Evolutionary conservation across 2,888 invertebrate genomes (phyloP).

Genomic region (Elegia similella): DNA sequence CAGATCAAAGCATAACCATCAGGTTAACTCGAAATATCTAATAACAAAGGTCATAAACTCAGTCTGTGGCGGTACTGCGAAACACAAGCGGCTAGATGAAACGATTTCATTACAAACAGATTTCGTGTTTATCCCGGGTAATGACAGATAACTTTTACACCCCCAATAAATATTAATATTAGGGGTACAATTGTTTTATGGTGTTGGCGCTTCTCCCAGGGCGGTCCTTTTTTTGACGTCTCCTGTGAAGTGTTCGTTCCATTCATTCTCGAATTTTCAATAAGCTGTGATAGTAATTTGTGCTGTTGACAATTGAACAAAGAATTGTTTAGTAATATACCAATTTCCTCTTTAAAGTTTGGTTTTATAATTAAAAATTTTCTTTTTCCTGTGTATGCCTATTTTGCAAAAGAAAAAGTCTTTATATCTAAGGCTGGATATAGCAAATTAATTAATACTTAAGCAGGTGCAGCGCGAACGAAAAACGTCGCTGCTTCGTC

Average conservation of each 20-base stretch:
- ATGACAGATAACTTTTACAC: constrained; percentile 4
- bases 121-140: not conserved
- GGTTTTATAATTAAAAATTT: too few species aligned
- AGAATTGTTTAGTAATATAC: too few species aligned
- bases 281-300: not conserved
- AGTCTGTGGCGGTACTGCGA: not conserved
- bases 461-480: too few species aligned
- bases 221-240: constrained; percentile 2
- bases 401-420: too few species aligned
- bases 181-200: not conserved
- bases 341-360: too few species aligned
- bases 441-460: too few species aligned
- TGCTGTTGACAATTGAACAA: not conserved
- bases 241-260: not conserved
- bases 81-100: not conserved
- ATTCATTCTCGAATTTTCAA: too few species aligned
- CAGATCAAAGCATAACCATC: not conserved
- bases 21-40: not conserved
- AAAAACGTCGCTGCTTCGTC: too few species aligned
- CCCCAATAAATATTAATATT: constrained; percentile 5
- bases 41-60: not conserved
- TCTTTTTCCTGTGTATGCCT: too few species aligned
- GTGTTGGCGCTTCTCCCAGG: constrained; percentile 1
- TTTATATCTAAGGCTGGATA: too few species aligned
- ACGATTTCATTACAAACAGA: not conserved